Percentiles rank a stretch among this genome's conserved stretches.
phyloP scores from a whole-genome alignment of 2,888 invertebrate species.

The Formica aserva region DNA sequence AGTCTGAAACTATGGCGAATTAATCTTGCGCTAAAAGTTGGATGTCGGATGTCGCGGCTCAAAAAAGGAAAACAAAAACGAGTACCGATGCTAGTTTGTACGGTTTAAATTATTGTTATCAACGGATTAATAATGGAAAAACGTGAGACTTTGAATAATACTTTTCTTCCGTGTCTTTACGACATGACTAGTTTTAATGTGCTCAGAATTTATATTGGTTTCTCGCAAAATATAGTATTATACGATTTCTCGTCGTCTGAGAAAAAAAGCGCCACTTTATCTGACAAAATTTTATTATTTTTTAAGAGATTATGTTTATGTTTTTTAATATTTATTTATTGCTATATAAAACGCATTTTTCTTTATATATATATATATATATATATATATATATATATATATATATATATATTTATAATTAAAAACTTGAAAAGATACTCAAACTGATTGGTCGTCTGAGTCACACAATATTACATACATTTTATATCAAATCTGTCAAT shows the following conservation, averaged over 20 bases:
- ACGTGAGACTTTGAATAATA: not conserved
- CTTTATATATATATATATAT: slow-evolving; percentile 44
- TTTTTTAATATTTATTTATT: slow-evolving; percentile 68
- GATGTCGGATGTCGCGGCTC: not conserved
- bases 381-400: slow-evolving; percentile 10
- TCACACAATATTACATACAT: slow-evolving; percentile 56
- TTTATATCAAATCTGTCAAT: slow-evolving; percentile 60
- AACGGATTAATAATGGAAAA: not conserved
- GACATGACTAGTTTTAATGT: not conserved
- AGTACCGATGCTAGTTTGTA: not conserved
- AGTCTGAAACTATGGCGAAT: not conserved
- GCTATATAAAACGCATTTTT: slow-evolving; percentile 55
- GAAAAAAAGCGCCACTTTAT: slow-evolving; percentile 56
- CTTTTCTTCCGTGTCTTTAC: not conserved
- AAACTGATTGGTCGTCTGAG: slow-evolving; percentile 58
- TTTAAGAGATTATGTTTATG: slow-evolving; percentile 43
- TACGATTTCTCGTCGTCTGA: slow-evolving; percentile 37
- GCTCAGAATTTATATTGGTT: not conserved
- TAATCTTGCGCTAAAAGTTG: not conserved
- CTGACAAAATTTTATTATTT: slow-evolving; percentile 48
- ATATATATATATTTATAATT: too few relatives aligned
- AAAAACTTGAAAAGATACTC: slow-evolving; percentile 55
- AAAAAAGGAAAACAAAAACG: not conserved
- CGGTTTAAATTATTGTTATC: not conserved
- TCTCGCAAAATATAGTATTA: slow-evolving; percentile 24